Conservation (phyloP, 2,797 vertebrate genomes). For the Rachycentron canadum region DNA sequence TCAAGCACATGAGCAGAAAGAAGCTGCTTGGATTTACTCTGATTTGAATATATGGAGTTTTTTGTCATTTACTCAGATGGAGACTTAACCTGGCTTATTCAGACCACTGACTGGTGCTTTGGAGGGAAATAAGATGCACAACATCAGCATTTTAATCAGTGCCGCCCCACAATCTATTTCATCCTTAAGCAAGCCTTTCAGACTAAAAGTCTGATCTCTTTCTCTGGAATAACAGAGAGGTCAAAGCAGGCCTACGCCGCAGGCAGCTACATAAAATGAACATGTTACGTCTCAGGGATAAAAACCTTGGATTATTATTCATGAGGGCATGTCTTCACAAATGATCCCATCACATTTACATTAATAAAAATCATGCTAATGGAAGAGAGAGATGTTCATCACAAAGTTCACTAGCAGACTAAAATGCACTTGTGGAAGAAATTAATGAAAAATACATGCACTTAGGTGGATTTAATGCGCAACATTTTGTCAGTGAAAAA, state of each 20-base stretch:
- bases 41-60: not conserved
- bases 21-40: not conserved
- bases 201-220: constrained; percentile 31
- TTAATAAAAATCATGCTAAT: constrained; percentile 42
- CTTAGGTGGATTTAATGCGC: constrained; percentile 25
- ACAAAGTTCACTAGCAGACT: constrained; percentile 5
- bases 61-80: not conserved
- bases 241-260: constrained; percentile 4
- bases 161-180: constrained; percentile 7
- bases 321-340: constrained; percentile 62
- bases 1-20: constrained; percentile 1
- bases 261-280: constrained; percentile 33
- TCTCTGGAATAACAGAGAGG: constrained; percentile 50
- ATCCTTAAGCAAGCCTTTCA: constrained; percentile 23
- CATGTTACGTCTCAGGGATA: constrained; percentile 46
- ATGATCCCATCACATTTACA: constrained; percentile 67
- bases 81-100: constrained; percentile 18
- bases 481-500: constrained; percentile 34
- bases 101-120: not conserved
- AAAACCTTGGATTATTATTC: constrained; percentile 60
- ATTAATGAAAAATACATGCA: constrained; percentile 39
- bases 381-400: constrained; percentile 37
- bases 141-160: constrained; percentile 19
- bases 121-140: not conserved
- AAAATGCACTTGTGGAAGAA: constrained; percentile 26